Evolutionary conservation across 1,140 invertebrate species (phyloP).

Genomic region (Rhyzopertha dominica): DNA sequence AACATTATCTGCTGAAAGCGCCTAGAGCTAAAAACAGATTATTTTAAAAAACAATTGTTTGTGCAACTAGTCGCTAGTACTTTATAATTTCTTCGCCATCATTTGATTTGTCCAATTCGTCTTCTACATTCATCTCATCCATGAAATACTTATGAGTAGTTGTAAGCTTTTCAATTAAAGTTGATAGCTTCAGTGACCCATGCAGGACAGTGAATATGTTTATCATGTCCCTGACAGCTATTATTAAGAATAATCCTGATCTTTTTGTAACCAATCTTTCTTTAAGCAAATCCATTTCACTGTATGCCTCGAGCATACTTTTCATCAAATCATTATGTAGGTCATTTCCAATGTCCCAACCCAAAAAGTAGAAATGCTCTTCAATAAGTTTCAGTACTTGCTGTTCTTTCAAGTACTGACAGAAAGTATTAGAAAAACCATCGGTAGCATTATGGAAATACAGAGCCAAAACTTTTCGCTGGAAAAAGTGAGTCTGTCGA

Average conservation of each 20-base stretch:
- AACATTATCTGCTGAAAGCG: constrained; percentile 32
- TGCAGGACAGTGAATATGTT: constrained; percentile 18
- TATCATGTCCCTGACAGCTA: constrained; percentile 19
- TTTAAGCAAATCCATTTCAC: constrained; percentile 16
- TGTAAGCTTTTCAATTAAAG: constrained; percentile 17
- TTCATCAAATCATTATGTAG: constrained; percentile 22
- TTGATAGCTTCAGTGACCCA: constrained; percentile 18
- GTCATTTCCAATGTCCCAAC: constrained; percentile 26
- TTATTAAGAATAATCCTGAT: constrained; percentile 17
- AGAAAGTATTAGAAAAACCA: constrained; percentile 23
- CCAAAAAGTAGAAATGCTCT: constrained; percentile 21
- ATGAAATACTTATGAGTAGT: constrained; percentile 12
- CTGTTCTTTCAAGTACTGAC: constrained; percentile 15
- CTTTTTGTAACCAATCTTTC: constrained; percentile 17
- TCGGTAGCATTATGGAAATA: constrained; percentile 29
- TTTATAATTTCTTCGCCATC: constrained; percentile 19
- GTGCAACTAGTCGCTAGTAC: background rate
- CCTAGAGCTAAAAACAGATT: constrained; percentile 18
- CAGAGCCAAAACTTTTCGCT: constrained; percentile 25
- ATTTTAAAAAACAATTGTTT: constrained; percentile 3
- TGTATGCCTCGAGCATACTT: constrained; percentile 14
- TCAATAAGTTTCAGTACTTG: constrained; percentile 19
- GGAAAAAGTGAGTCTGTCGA: no score
- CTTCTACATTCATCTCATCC: constrained; percentile 18
- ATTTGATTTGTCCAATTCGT: constrained; percentile 16